Conservation (phyloP, 92 coral and sea anemone species). For the Actinernus sp. region DNA sequence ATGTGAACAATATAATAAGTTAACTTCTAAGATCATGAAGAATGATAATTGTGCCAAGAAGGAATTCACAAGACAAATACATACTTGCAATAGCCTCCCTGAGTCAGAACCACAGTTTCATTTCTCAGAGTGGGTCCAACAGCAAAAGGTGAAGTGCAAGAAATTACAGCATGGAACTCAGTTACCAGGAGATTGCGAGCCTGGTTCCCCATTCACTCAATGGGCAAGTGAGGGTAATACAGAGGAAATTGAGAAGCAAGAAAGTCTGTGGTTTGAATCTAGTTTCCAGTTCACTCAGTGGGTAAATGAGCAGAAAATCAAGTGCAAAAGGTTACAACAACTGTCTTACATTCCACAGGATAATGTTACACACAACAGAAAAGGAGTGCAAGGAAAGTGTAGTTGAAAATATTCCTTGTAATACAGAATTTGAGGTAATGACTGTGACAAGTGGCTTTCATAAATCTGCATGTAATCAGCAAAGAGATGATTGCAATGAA, state of each 20-base stretch:
- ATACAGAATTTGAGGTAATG: slow-evolving; percentile 5
- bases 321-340: slow-evolving; percentile 11
- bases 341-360: neutral
- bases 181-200: neutral
- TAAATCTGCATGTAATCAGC: too few relatives aligned
- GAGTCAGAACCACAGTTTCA: slow-evolving; percentile 21
- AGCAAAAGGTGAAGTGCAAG: slow-evolving; percentile 17
- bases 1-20: too few relatives aligned
- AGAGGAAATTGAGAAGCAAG: neutral
- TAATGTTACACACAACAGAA: neutral
- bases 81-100: neutral
- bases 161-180: neutral
- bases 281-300: slow-evolving; percentile 42
- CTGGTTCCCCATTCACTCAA: neutral
- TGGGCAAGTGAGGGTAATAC: slow-evolving; percentile 1
- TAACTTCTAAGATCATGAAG: too few relatives aligned
- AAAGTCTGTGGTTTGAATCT: slow-evolving; percentile 1
- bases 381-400: neutral
- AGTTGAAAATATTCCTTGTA: neutral
- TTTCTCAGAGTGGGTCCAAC: slow-evolving; percentile 33
- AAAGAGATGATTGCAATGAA: neutral
- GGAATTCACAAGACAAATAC: too few relatives aligned
- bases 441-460: too few relatives aligned
- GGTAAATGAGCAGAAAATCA: slow-evolving; percentile 27
- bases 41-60: too few relatives aligned